Base-by-base conservation (phyloP, 2,888 invertebrate genomes). In the Cheilosia pagana region DNA sequence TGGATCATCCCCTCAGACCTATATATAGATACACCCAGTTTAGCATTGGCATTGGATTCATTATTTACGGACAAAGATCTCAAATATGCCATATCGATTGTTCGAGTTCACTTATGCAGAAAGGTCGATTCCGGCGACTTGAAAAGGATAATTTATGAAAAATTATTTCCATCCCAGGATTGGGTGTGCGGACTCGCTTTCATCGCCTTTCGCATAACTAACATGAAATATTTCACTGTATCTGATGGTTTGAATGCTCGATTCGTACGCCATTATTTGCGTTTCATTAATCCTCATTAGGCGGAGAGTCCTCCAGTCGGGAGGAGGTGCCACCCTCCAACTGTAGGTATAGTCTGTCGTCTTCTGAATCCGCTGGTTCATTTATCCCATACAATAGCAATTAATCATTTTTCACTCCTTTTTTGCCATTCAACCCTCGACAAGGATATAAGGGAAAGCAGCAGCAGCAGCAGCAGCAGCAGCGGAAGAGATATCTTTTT, bases 281-380 rank as follows among this genome's bases (percentile, higher is more conserved):
- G 83, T 79, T 83, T 83, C 83, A 83, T 83, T 83, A 83, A 83
- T 83, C 78, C 83, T 83, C 83, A 83, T 83, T 83, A 83, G 83
- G 79, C 35, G 3, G 35, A 59, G 68, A 59, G 48, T 52, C 48
- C 50, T 77, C 60, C 48, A 35, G 70, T 43, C 59, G 41, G 35
- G 35, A 35, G 35, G 35, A 35, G 35, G 35, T 12, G 35, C 35
- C 65, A 59, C 74, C 35, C 10, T 31, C 5, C 45, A 68, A 14
- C 41, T 35, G 8, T 6, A 50, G 4, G 19, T 43, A 6, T 43
- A 6, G n/a, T 25, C 23, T 23, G 35, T 25, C 65, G 16, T 75
- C 57, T 48, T 65, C 67, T 28, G 63, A 79, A 79, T 83, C 68
- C 57, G 70, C 74, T 83, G 63, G 52, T 74, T 74, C 74, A 79